Base-by-base conservation (phyloP, 1,140 invertebrate species). In the Eriosoma lanigerum region DNA sequence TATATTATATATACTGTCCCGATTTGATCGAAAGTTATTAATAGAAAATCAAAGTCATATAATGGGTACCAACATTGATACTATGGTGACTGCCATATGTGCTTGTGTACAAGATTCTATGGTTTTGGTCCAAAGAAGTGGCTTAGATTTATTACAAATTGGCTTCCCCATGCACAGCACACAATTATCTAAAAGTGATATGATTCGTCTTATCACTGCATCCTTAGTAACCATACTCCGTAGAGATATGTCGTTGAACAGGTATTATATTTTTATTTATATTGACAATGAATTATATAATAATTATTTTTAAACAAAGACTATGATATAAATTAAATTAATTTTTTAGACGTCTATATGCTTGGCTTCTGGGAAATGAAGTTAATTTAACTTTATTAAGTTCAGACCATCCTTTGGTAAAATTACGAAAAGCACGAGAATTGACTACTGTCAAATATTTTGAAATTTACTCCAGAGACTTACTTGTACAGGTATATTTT, bases 181-280 rank as follows among this genome's bases (percentile, higher is more conserved):
- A 82, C 92, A 94, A 84, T 87, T 96, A 29, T 88, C 89, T 1
- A 88, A 90, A 82, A 86, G 89, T 9, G 93, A 96, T 85, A 90
- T 94, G 88, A 89, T 93, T 12, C 88, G 90, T 72, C 86, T 98
- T 72, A 89, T 96, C 1, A 93, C 92, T 32, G 90, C 94, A 81
- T 92, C 93, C 44, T 86, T 97, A 73, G 90, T 91, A 50, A 94
- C 96, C 1, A 91, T 98, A 81, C 86, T 98, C 15, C 86, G 96
- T 62, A 88, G 96, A 82, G 96, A 98, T 85, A 96, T 96, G 92
- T 96, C 94, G 62, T 88, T 98, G 19, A 98, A 97, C 86, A 89
- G 92, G 89, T 90, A 86, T 82, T 80, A 84, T 13, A 83, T 80
- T 76, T 81, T 82, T 15, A 80, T 52, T 38, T 38, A 38, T n/a